phyloP scores from a whole-genome alignment of 2,113 vertebrate genomes.

The Brachyhypopomus occidentalis region DNA sequence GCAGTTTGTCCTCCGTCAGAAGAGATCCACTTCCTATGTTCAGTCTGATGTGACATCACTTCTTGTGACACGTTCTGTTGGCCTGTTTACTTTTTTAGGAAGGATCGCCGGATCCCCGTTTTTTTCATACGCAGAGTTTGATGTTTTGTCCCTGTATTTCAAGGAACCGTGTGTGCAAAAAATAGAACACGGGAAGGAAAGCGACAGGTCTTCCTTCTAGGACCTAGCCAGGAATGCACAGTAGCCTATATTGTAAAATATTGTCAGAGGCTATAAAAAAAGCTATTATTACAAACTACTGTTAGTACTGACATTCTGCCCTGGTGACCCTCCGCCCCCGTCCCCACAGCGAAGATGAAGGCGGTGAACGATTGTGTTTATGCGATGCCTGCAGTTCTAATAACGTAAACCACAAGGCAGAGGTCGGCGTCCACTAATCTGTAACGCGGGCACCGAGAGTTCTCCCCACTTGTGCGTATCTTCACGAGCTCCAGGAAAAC shows the following conservation, averaged over 20 bases:
- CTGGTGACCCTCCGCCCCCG: neutral
- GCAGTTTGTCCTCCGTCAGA: neutral
- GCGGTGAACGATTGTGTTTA: neutral
- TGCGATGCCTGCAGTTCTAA: neutral
- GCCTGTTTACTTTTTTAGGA: neutral
- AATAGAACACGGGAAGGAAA: too few species aligned
- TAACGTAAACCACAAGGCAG: neutral
- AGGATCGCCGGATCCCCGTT: neutral
- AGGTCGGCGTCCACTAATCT: neutral
- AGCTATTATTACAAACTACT: neutral
- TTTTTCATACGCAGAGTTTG: neutral
- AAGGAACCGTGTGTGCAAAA: too few species aligned
- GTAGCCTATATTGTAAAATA: neutral
- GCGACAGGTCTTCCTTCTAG: too few species aligned
- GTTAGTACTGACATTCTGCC: neutral
- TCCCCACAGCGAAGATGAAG: neutral
- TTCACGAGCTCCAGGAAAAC: conserved; percentile 14
- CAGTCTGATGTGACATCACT: neutral
- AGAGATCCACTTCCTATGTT: neutral
- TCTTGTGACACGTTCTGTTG: neutral
- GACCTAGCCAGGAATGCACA: too few species aligned
- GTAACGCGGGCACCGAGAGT: neutral
- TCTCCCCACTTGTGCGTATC: neutral
- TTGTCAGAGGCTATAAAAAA: neutral
- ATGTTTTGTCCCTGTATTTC: neutral